Conservation (phyloP, 2,113 vertebrate genomes). For the Monarcha castaneiventris region DNA sequence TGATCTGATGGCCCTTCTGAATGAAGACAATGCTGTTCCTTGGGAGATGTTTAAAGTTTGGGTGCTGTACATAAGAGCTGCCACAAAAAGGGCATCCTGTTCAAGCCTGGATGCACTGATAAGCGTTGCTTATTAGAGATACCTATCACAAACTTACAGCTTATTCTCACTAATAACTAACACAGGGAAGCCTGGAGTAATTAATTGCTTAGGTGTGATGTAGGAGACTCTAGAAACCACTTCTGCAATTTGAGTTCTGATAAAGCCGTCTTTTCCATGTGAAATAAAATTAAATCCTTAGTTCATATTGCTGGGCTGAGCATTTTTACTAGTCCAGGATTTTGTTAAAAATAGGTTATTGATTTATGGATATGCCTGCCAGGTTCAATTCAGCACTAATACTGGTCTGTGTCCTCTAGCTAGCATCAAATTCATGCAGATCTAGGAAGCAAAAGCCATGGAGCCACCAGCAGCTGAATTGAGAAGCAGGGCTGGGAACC, state of each 20-base stretch:
- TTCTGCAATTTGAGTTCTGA: background rate
- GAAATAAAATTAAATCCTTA: background rate
- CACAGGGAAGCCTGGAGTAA: background rate
- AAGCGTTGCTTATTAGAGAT: background rate
- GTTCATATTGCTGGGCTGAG: background rate
- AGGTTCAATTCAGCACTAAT: background rate
- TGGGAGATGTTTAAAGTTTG: background rate
- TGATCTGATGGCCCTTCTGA: background rate
- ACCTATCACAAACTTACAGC: accelerated
- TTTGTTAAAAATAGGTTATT: background rate
- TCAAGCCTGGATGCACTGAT: background rate
- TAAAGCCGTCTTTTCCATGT: background rate
- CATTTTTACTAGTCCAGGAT: background rate
- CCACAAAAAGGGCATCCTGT: background rate
- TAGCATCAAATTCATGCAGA: background rate
- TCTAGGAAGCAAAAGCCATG: background rate
- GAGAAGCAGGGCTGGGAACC: background rate
- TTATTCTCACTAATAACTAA: background rate
- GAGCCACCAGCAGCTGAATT: background rate
- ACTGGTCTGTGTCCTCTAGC: background rate
- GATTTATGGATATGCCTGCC: background rate
- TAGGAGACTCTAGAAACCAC: background rate
- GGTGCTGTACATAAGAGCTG: background rate
- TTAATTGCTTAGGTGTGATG: background rate
- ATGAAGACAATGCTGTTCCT: background rate